Evolutionary conservation across 1,140 invertebrate genomes (phyloP), one percentile per base, ranked within the genome.

Genomic region (Venustaconcha ellipsiformis): DNA sequence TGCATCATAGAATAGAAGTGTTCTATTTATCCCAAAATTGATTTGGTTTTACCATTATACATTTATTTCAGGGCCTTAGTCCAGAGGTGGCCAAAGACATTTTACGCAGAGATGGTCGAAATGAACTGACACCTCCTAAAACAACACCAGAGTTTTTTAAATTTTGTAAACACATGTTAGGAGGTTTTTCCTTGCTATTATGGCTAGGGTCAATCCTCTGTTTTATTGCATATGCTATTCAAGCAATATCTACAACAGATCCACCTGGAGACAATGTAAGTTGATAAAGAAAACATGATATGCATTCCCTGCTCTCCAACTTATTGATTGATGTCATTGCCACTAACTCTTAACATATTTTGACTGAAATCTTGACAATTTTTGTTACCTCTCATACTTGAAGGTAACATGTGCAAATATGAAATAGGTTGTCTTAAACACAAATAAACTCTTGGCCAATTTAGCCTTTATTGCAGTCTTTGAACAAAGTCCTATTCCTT

Each of bases 181-280:
- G 97, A 83, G 97, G 97, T 86, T 99, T 99, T 90, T 95, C 96
- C 83, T 92, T 98, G 87, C 92, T 99, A 84, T 92, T 99, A 80
- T 99, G 97, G 97, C 95, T 97, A 91, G 97, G 97, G 88, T 95
- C 96, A 86, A 94, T 98, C 88, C 93, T 99, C 70, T 99, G 97
- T 92, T 98, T 98, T 91, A 94, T 97, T 90, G 97, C 97, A 84
- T 99, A 98, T 89, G 94, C 94, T 88, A 98, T 99, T 90, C 95
- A 96, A 92, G 95, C 94, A 80, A 60, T 62, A 20, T 78, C 75
- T 18, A 74, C 77, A 26, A 82, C 84, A 70, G 74, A 82, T 14
- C 74, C 80, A 57, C 74, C 83, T 57, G 82, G 74, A n/a, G 85
- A 87, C 70, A 86, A 87, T 74, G 85, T 87, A 58, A 84, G 83